Evolutionary conservation across 1,140 invertebrate genomes (phyloP), one percentile per base, ranked within the genome.

Genomic region (Dreissena rostriformis): DNA sequence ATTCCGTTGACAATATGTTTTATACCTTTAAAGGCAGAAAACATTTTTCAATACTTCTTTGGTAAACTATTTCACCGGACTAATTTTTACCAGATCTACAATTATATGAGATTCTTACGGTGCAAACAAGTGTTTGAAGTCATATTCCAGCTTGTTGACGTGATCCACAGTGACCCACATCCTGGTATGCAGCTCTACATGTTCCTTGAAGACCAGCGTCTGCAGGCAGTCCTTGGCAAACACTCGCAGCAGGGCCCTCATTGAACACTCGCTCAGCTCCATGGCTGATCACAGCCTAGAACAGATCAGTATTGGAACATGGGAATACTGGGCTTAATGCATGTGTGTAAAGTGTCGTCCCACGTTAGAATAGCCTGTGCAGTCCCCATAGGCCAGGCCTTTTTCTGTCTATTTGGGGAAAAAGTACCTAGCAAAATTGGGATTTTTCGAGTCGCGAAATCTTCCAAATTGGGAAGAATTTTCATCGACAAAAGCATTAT

Each of bases 91-190:
- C 5, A 26, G 66, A 29, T 17, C 4, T 24, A 68, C 17, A 29
- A 29, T 6, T 26, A 17, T 15, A 67, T 14, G 10, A 19, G 11
- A 63, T 15, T 39, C 17, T 63, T 79, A 79, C 77, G 53, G 68
- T 5, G 39, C 26, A 70, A 79, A 68, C 0, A 26, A 55, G 52
- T 79, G 77, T 12, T 68, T 66, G 55, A 79, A 79, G 1, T 26
- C 66, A 57, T 79, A 79, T 71, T 79, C 77, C 68, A 68, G 57
- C 55, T 79, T 66, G 53, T 65, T 79, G 14, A 79, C 24, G 57
- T 51, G 51, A 22, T 79, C 77, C 14, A 79, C 66, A 51, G 57
- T 24, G n/a, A 79, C 24, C 15, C 63, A 70, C 17, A 70, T 68
- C 65, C 57, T 79, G 66, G 77, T 68, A 39, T 52, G 39, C 17